phyloP scores from a whole-genome alignment of 2,113 vertebrate species.

The Rhea americana region DNA sequence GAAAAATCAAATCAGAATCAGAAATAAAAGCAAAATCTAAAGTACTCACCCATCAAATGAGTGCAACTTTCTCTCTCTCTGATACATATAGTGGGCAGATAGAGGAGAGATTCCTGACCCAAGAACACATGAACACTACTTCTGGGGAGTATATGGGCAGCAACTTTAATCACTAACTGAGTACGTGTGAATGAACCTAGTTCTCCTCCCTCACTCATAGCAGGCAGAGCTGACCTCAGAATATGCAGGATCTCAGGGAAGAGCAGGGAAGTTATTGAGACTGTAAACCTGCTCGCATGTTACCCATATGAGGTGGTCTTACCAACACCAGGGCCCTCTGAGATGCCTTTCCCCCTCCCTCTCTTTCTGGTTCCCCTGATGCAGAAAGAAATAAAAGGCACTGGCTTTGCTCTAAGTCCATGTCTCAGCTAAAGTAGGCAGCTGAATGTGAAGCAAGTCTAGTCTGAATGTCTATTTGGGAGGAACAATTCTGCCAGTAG shows the following conservation, averaged over 20 bases:
- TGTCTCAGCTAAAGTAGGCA: neutral
- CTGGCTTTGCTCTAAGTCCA: neutral
- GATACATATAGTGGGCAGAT: neutral
- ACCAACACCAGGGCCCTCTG: neutral
- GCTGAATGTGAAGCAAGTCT: neutral
- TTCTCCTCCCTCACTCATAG: neutral
- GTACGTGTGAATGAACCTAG: neutral
- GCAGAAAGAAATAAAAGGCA: neutral
- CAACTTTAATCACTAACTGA: rapidly evolving
- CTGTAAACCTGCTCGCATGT: neutral
- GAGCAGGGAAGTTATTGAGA: neutral
- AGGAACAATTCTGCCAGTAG: neutral
- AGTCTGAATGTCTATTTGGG: neutral
- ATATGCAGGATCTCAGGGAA: rapidly evolving
- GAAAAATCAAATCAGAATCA: neutral
- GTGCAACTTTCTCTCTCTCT: neutral
- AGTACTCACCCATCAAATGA: neutral
- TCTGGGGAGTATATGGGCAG: neutral
- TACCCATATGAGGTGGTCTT: neutral
- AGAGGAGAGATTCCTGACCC: neutral
- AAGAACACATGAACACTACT: neutral
- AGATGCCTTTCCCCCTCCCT: neutral
- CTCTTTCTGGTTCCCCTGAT: neutral
- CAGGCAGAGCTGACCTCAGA: neutral
- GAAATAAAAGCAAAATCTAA: neutral